phyloP scores from a whole-genome alignment of 2,797 vertebrate species.

The Staurois parvus region DNA sequence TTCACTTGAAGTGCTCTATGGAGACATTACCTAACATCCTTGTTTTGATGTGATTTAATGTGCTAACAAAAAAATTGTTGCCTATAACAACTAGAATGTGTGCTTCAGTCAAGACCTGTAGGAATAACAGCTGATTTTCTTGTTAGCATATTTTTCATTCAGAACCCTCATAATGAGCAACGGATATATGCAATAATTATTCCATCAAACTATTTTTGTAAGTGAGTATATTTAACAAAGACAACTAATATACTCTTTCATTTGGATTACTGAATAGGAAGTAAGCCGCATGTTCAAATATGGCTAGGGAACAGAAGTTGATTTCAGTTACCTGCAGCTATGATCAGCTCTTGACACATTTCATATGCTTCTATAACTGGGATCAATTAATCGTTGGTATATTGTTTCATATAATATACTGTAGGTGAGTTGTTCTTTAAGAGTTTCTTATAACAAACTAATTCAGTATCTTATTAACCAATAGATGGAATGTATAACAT shows the following conservation, averaged over 20 bases:
- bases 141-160: too few relatives aligned
- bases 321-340: background rate
- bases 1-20: background rate
- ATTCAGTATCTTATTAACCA: background rate
- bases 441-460: background rate
- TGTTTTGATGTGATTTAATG: too few relatives aligned
- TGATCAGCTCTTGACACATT: background rate
- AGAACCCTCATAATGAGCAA: background rate
- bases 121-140: background rate
- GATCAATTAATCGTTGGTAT: background rate
- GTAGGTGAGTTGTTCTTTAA: background rate
- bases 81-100: background rate
- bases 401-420: background rate
- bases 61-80: background rate
- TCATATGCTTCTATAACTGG: background rate
- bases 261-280: background rate
- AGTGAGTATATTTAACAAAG: background rate
- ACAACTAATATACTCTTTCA: background rate
- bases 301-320: background rate
- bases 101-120: background rate
- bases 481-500: background rate
- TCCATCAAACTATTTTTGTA: background rate
- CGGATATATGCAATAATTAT: background rate
- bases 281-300: background rate
- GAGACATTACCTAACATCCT: background rate